Base-by-base conservation (phyloP, 2,888 invertebrate genomes). In the Xanthostigma xanthostigma region DNA sequence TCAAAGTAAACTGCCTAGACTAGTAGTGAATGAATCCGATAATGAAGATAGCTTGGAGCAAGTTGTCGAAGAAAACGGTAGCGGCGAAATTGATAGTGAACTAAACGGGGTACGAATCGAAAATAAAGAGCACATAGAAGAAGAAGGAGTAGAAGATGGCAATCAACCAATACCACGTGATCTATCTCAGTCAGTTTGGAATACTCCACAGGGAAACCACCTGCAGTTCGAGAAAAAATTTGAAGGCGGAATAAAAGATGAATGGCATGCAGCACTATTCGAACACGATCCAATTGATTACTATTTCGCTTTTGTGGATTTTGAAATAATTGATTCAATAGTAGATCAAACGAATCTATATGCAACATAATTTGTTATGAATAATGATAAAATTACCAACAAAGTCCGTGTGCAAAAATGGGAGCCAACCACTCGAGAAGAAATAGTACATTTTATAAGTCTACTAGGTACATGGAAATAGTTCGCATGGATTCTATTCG, bases 391-490 rank as follows among this genome's bases (percentile, higher is more conserved):
- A 36, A 43, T 52, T 12, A 36, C 41, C 17, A 49, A 45, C 45
- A 47, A 49, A 11, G 11, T 49, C 8, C 46, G 49, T 36, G 41
- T 49, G 8, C 48, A 48, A 45, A 33, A 34, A 46, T 46, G 50
- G 50, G 45, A 50, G 40, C 52, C 52, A 27, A 49, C 52, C 8
- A 36, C 37, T 43, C 36, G 43, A 41, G 43, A 27, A 49, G 50
- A 52, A 53, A 53, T 53, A 17, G 37, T 37, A 43, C 43, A 49
- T 49, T 50, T 53, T 33, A 37, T 50, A 37, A 51, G 50, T 43
- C 35, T 52, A 12, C 37, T 54, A 14, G 52, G 49, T 54, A 51
- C 12, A 53, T 54, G 51, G 50, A 6, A 27, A 6, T 3, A 27
- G 27, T 27, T 27, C 27, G 6, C 27, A 27, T 27, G 27, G 6